A percentile compares a stretch with the other conserved stretches of the same genome.
Conservation (phyloP, 2,888 invertebrate species). For the Drosophila ustulata region DNA sequence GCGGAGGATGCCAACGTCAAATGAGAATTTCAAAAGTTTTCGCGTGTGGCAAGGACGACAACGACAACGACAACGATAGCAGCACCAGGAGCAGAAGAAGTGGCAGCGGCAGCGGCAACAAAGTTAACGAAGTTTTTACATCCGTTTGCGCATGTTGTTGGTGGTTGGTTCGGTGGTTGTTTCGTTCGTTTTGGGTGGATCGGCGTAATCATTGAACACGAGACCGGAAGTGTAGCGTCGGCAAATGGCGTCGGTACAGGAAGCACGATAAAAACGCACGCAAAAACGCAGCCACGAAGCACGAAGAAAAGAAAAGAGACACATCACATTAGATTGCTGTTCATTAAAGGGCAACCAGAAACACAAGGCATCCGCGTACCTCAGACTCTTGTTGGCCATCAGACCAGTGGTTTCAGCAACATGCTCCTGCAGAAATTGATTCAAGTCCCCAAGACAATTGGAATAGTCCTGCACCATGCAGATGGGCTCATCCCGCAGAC, state of each 20-base stretch:
- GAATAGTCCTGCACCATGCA: slow-evolving; percentile 90
- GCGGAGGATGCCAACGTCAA: slow-evolving; percentile 68
- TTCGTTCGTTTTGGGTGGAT: slow-evolving; percentile 55
- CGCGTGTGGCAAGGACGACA: slow-evolving; percentile 53
- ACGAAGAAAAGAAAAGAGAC: slow-evolving; percentile 24
- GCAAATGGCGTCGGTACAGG: slow-evolving; percentile 80
- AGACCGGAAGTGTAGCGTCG: slow-evolving; percentile 82
- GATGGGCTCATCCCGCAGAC: slow-evolving; percentile 90
- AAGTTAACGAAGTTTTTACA: slow-evolving; percentile 83
- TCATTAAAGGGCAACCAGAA: slow-evolving; percentile 24
- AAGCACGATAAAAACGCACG: slow-evolving; percentile 80
- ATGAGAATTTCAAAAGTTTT: slow-evolving; percentile 74
- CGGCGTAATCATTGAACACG: slow-evolving; percentile 80
- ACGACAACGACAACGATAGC: slow-evolving; percentile 8
- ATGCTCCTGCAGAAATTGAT: slow-evolving; percentile 93
- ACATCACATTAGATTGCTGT: slow-evolving; percentile 49
- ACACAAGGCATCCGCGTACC: slow-evolving; percentile 85
- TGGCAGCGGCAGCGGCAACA: slow-evolving; percentile 41
- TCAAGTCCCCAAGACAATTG: slow-evolving; percentile 90
- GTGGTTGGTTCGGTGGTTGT: slow-evolving; percentile 59
- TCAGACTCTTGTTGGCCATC: slow-evolving; percentile 87
- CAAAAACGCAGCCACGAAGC: slow-evolving; percentile 47
- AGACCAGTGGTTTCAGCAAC: slow-evolving; percentile 90
- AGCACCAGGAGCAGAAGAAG: slow-evolving; percentile 18
- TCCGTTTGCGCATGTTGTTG: slow-evolving; percentile 74